Evolutionary conservation across 2,888 invertebrate species (phyloP), one percentile per base, ranked within the genome.

Genomic region (Mamestra brassicae): DNA sequence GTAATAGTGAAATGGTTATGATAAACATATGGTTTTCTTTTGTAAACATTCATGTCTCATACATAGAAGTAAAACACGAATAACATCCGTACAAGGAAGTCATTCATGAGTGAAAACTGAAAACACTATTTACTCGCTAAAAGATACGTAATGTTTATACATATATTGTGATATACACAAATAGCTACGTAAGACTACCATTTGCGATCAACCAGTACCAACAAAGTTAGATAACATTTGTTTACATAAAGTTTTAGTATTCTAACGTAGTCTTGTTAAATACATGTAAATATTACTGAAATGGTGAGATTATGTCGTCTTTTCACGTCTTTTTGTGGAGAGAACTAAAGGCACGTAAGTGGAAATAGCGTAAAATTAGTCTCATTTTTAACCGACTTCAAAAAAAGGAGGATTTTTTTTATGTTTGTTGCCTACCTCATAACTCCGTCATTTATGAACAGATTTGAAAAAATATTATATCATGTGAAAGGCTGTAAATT

Each of bases 191-290:
- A 84, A 79, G 52, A 68, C 69, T 50, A 69, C 55, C 62, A 62
- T 54, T 79, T 52, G 42, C 67, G 66, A 81, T 70, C 69, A 74
- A 79, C 83, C 38, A 78, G 76, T 26, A 26, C 26, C 26, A 71
- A 76, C 84, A 63, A 66, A n/a, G 81, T 84, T 84, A 72, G 72
- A 84, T 76, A 84, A 80, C 76, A 67, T 72, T 67, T 76, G 60
- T 84, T 82, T 76, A 70, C 66, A 70, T 75, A 67, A 63, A 72
- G 69, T 76, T 76, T 80, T 76, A 80, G 55, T 57, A 57, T 38
- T 80, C 42, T 84, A 70, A 63, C 71, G 66, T 57, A 71, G 58
- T 69, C 58, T 50, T 63, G 80, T 64, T 64, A 81, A 77, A 58
- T 61, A 70, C 26, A 50, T 55, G 75, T 75, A 75, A 71, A 79